A percentile compares a stretch with the other conserved stretches of the same genome.
Conservation (phyloP, 2,888 invertebrate genomes). For the Drosophila neutralis region DNA sequence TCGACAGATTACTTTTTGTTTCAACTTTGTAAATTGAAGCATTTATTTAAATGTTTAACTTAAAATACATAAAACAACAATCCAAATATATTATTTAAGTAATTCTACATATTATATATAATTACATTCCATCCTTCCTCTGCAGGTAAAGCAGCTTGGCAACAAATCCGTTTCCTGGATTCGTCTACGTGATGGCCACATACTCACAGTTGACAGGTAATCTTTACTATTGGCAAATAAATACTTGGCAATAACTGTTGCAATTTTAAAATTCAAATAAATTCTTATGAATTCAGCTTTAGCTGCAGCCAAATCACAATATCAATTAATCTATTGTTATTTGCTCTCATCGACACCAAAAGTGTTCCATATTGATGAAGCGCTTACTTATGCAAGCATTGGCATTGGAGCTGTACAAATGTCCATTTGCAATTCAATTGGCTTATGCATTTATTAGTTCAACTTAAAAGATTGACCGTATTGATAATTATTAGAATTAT, state of each 20-base stretch:
- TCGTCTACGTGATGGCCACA: conserved; percentile 94
- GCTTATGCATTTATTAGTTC: conserved; percentile 16
- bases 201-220: conserved; percentile 94
- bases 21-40: not conserved
- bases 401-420: conserved; percentile 11
- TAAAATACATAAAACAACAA: not conserved
- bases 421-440: conserved; percentile 27
- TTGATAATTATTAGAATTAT: conserved; percentile 20
- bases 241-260: not conserved
- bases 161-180: conserved; percentile 98
- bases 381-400: not conserved
- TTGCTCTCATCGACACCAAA: conserved; percentile 39
- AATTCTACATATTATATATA: not conserved
- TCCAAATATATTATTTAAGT: not conserved
- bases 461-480: not conserved
- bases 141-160: conserved; percentile 92
- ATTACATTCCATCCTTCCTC: conserved; percentile 30
- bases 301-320: not conserved
- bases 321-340: conserved; percentile 21
- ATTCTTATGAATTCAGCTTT: not conserved
- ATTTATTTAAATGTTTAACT: not conserved
- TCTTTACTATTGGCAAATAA: conserved; percentile 8
- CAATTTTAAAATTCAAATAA: not conserved
- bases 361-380: not conserved
- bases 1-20: not conserved